These are phyloP conservation scores for Staurois parvus DNA, from an alignment of 2,797 vertebrate genomes.

Conservation along the genomic window DNA sequence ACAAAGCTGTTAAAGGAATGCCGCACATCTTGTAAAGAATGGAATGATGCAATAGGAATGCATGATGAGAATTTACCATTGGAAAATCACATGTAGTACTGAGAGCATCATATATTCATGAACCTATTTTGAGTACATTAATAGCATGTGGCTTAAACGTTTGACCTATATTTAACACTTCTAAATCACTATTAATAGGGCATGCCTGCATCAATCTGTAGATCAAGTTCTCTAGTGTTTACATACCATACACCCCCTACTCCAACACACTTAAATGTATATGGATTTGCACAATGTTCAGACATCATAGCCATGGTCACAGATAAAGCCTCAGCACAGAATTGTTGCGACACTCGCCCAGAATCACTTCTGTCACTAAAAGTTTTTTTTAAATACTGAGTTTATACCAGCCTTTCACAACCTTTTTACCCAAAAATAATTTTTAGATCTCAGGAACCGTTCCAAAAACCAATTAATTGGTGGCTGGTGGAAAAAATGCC, in stretches of 20 bases:
- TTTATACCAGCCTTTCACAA: too few species aligned
- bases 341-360: background rate
- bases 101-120: background rate
- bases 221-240: background rate
- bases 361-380: too few species aligned
- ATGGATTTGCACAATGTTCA: background rate
- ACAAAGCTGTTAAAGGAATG: slow-evolving; percentile 6
- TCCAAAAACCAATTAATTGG: too few species aligned
- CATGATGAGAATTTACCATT: background rate
- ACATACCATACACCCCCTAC: background rate
- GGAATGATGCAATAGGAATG: slow-evolving; percentile 11
- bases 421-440: too few species aligned
- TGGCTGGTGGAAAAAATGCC: too few species aligned
- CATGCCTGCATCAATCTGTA: background rate
- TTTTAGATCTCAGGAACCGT: too few species aligned
- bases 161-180: background rate
- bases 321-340: background rate
- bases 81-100: background rate
- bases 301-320: background rate
- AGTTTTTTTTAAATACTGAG: too few species aligned
- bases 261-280: background rate
- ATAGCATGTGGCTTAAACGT: background rate
- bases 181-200: background rate
- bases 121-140: background rate
- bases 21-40: background rate